These are phyloP conservation scores for cattle (Bos taurus) DNA, from an alignment of 2,113 vertebrate genomes.

Conservation along the genomic window ARS-UCD2.0 NC_037328.1:92171501-92172000, in stretches of 20 bases:
- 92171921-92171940: background rate
- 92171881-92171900: background rate
- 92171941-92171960: background rate
- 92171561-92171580: background rate
- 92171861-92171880: background rate
- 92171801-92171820: background rate
- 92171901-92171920: background rate
- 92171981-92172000: background rate
- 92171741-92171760: background rate
- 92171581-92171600: background rate
- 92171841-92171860: background rate
- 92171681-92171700: background rate
- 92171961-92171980: background rate
- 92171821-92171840: background rate
- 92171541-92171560: background rate
- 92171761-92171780: background rate
- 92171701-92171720: background rate
- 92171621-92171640: background rate
- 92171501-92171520: background rate
- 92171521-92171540: background rate
- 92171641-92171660: background rate
- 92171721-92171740: background rate
- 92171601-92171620: background rate
- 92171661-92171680: background rate
- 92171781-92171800: background rate